Evolutionary conservation across 2,797 vertebrate genomes (phyloP), one percentile per base, ranked within the genome.

Genomic region (Sebastes matsubarae): DNA sequence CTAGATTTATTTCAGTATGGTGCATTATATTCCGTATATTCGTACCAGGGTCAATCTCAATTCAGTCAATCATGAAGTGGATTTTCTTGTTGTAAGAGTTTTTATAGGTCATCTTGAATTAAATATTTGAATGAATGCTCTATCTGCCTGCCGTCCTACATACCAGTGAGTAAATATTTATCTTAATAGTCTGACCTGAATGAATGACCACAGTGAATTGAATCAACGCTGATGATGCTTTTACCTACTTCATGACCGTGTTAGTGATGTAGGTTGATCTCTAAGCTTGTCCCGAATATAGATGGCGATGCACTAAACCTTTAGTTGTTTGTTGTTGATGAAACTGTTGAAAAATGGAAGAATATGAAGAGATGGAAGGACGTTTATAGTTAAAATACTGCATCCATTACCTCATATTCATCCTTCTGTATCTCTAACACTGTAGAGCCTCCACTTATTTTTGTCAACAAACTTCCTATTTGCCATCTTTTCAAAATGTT

Each of bases 341-440:
- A 67, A 42, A 61, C 42, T 67, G 55, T 30, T 64, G 14, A 22
- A 30, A 60, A 24, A 29, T 16, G 4, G 22, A 42, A 20, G 13
- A 38, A 50, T 14, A 59, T 20, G 3, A 54, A 57, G 13, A 27
- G 42, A 72, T 34, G 22, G 57, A 67, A 30, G 67, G 20, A 29
- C 20, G 20, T 79, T 50, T 50, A 55, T 22, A 42, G 58, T 81
- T 59, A 3, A 52, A 58, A 60, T 4, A 50, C 18, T 16, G 24
- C 50, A 36, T 78, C 18, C 60, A 65, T 84, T 79, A 80, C 65
- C 82, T 89, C 77, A 73, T 9, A 42, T 68, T 34, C 18, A 64
- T 72, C 73, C 32, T 57, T 29, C 32, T 12, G 63, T 42, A 6
- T 29, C 25, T 75, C 18, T 55, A 8, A 20, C n/a, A 54, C 1